Evolutionary conservation across 1,140 invertebrate genomes (phyloP), one percentile per base, ranked within the genome.

Genomic region (Uloborus diversus): DNA sequence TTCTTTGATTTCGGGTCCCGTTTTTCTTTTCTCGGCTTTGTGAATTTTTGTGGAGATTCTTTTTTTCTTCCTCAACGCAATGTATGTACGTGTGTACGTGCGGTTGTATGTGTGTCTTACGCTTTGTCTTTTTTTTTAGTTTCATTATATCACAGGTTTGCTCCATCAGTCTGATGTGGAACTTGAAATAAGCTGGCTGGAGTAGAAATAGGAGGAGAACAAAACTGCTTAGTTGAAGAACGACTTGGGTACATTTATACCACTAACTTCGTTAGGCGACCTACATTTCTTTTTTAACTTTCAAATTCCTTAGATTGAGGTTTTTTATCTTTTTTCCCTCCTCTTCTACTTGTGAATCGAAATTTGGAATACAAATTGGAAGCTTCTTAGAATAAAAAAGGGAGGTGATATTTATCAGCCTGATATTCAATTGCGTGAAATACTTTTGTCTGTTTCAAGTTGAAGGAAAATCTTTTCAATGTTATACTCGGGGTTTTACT

Each of bases 211-310:
- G 37, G 33, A 42, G 32, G 33, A 33, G 56, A 69, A 69, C 49
- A 49, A 49, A 69, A 69, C 49, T 47, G 71, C 28, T 64, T 64
- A 64, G 57, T 51, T 64, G 51, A 59, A 64, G 71, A 53, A 27
- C 47, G 69, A 59, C 59, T 75, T 20, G 71, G 61, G 57, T 75
- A n/a, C 62, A 75, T 57, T 64, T 75, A 64, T 75, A 75, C 71
- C 71, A 64, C 71, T 75, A 75, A 75, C 57, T 75, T 75, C 25
- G 71, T 75, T 75, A 75, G 62, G 51, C 37, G 59, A 64, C n/a
- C 30, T 75, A 35, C 33, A n/a, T 75, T 51, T 51, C 17, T 32
- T 42, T 30, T 25, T 53, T 2, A 42, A n/a, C 37, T 1, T 42
- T 13, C 1, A 42, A 42, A 42, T 13, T 13, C 17, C 17, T 17